phyloP scores from a whole-genome alignment of 2,113 vertebrate genomes.

The Eleginops maclovinus region DNA sequence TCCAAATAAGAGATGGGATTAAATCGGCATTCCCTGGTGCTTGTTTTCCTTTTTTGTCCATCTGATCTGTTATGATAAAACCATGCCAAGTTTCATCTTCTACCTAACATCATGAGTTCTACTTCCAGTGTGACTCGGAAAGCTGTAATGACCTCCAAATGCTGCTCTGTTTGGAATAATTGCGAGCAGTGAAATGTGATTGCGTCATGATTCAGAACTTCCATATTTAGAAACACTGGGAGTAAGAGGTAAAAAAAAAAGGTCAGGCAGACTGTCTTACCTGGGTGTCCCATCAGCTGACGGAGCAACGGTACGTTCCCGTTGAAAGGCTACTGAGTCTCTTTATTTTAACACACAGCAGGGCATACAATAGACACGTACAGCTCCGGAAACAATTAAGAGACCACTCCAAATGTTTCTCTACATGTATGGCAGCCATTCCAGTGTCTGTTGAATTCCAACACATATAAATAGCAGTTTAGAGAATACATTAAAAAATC shows the following conservation, averaged over 20 bases:
- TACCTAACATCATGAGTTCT: neutral
- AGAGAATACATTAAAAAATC: no score
- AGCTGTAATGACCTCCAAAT: slow-evolving; percentile 13
- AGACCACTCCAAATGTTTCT: no score
- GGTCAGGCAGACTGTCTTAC: slow-evolving; percentile 26
- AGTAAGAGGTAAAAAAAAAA: slow-evolving; percentile 4
- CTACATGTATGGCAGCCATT: no score
- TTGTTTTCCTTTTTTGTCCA: slow-evolving; percentile 40
- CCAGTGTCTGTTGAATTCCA: no score
- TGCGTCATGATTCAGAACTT: neutral
- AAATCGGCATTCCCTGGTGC: neutral
- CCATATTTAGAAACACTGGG: neutral
- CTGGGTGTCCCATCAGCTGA: slow-evolving; percentile 25
- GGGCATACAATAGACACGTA: neutral
- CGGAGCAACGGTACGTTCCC: slow-evolving; percentile 5
- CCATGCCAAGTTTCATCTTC: no score
- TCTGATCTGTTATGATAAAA: neutral
- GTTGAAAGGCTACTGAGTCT: slow-evolving; percentile 18
- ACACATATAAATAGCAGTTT: no score
- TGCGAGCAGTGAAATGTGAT: neutral
- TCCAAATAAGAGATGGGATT: slow-evolving; percentile 31
- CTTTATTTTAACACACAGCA: slow-evolving; percentile 2
- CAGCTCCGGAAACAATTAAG: no score
- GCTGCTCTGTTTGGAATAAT: neutral
- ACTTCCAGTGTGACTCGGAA: slow-evolving; percentile 8